Percentiles rank a stretch among this genome's conserved stretches.
Evolutionary conservation across 64 coral and sea anemone genomes (phyloP).

Genomic region (Dendrophyllia cribrosa): DNA sequence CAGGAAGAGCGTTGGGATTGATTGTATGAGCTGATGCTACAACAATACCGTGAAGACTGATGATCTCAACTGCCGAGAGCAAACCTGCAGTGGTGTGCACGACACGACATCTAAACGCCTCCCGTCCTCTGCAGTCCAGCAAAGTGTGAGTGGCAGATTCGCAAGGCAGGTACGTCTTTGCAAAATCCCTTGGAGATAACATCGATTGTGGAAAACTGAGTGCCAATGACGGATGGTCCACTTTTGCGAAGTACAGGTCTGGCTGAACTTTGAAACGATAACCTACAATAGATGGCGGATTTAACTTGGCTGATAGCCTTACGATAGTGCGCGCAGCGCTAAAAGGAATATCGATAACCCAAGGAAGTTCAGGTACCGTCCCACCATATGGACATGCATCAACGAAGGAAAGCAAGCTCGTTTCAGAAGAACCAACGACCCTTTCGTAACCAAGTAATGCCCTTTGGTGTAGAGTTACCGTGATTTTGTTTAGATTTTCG

Average conservation of each 20-base stretch:
- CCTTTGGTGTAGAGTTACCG: neutral
- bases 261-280: slow-evolving; percentile 13
- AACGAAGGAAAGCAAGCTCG: neutral
- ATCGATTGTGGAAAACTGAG: slow-evolving; percentile 29
- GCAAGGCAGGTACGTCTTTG: slow-evolving; percentile 10
- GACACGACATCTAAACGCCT: slow-evolving; percentile 45
- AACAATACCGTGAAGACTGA: slow-evolving; percentile 1
- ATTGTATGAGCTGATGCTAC: slow-evolving; percentile 14
- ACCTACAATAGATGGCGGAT: neutral
- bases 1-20: slow-evolving; percentile 10
- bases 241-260: neutral
- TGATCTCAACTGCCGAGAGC: slow-evolving; percentile 48
- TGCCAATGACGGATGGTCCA: neutral
- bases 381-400: neutral
- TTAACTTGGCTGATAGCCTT: neutral
- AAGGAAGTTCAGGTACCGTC: neutral
- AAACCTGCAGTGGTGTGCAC: slow-evolving; percentile 11
- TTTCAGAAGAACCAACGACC: neutral
- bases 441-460: neutral
- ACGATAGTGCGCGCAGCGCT: neutral
- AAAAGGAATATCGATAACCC: slow-evolving; percentile 24
- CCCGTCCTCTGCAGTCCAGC: slow-evolving; percentile 21
- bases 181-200: neutral
- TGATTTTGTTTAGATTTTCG: neutral
- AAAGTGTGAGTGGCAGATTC: slow-evolving; percentile 24